phyloP scores from a whole-genome alignment of 2,113 vertebrate species.

The Oryzias melastigma region DNA sequence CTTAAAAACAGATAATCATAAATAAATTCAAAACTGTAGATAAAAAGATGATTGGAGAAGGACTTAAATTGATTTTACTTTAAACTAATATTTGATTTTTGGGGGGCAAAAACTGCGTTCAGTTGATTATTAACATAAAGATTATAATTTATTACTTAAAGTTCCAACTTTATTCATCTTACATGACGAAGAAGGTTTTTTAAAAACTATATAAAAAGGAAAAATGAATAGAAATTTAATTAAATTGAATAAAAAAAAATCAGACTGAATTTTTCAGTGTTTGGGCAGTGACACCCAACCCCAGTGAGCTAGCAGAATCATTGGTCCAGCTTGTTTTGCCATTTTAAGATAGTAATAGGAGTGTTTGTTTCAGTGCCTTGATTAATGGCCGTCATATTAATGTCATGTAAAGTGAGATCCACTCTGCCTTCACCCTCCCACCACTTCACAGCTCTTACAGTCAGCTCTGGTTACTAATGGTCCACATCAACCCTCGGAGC shows the following conservation, averaged over 20 bases:
- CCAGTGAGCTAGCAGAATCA: slow-evolving; percentile 4
- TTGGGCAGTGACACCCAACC: background rate
- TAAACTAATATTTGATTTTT: no score
- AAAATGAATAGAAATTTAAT: no score
- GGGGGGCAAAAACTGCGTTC: no score
- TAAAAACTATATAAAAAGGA: no score
- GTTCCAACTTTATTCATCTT: no score
- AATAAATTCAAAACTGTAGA: no score
- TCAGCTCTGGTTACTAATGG: slow-evolving; percentile 68
- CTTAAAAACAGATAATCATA: no score
- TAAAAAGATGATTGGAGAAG: no score
- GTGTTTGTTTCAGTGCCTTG: slow-evolving; percentile 34
- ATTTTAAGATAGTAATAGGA: slow-evolving; percentile 32
- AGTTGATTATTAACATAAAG: no score
- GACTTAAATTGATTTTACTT: no score
- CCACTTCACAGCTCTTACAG: slow-evolving; percentile 46
- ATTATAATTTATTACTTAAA: no score
- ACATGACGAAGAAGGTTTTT: no score
- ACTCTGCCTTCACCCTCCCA: slow-evolving; percentile 26
- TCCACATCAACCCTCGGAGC: slow-evolving; percentile 36
- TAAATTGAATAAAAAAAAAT: background rate
- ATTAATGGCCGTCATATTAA: slow-evolving; percentile 53
- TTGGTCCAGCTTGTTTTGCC: slow-evolving; percentile 2
- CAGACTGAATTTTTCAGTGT: background rate
- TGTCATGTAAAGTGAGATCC: slow-evolving; percentile 44